Evolutionary conservation across 2,888 invertebrate species (phyloP).

Genomic region (Sinohyriopsis cumingii): DNA sequence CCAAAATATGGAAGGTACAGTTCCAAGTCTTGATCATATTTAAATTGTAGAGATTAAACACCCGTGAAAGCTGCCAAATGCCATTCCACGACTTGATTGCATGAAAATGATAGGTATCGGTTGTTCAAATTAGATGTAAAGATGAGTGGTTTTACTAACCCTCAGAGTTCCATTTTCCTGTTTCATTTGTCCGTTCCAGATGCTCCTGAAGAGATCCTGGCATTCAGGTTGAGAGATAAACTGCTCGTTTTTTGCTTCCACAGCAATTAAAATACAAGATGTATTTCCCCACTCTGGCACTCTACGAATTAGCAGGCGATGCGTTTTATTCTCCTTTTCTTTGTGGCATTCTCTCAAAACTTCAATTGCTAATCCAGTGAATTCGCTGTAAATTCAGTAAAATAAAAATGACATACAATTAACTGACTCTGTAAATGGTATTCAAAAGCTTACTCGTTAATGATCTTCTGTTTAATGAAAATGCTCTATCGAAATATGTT

Average conservation of each 20-base stretch:
- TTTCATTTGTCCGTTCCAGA: constrained; percentile 70
- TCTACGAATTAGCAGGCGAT: constrained; percentile 63
- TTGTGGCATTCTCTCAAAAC: constrained; percentile 69
- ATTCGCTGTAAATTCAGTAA: constrained; percentile 47
- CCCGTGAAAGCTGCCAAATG: no score
- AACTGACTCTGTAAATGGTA: no score
- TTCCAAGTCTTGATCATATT: no score
- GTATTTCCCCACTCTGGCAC: constrained; percentile 67
- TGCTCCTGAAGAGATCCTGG: constrained; percentile 68
- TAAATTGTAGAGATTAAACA: no score
- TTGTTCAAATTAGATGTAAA: no score
- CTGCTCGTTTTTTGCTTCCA: constrained; percentile 69
- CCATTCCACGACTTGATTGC: no score
- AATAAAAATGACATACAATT: constrained; percentile 16
- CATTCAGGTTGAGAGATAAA: constrained; percentile 71
- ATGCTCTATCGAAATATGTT: no score
- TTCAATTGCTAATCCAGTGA: constrained; percentile 67
- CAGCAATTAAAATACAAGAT: constrained; percentile 67
- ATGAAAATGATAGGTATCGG: no score
- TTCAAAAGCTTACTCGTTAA: no score
- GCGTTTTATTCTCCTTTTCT: constrained; percentile 65
- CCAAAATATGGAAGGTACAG: no score
- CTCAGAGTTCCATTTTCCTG: constrained; percentile 52
- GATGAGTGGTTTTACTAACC: constrained; percentile 22
- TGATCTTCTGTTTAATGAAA: no score